Base-by-base conservation (phyloP, 2,888 invertebrate species). In the Pammene fasciana region DNA sequence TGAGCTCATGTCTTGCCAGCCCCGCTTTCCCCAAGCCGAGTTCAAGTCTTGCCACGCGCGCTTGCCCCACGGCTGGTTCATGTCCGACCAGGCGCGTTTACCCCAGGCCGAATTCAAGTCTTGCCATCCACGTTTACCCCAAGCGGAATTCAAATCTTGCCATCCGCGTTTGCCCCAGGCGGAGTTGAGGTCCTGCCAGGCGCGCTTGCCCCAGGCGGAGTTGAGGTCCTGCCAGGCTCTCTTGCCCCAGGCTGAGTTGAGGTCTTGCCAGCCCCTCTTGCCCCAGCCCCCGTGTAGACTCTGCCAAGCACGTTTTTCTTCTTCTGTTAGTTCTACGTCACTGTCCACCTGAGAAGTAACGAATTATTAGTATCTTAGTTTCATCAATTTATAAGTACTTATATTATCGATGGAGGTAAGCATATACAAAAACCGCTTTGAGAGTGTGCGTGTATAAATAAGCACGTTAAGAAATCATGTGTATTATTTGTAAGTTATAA, bases 261-360 rank as follows among this genome's bases (percentile, higher is more conserved):
- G 86, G 76, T 90, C 93, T 55, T 93, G 89, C 94, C 94, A 95
- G 56, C 88, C 92, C n/a, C 93, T 77, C 76, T 94, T 93, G 2
- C 54, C 54, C 54, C 54, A 54, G n/a, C 54, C 93, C 55, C 94
- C 94, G 75, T 94, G 91, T 72, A 94, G 86, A 76, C 90, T 93
- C 56, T 93, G 89, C 94, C 94, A 95, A 56, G 94, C 94, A 56
- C 94, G 85, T 79, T 95, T 95, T 26, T 94, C 94, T 85, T 94
- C 93, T 52, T 93, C 93, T 54, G 90, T 87, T 76, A 93, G 83
- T 75, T 93, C 89, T 84, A 89, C 71, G 76, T 90, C 91, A 75
- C 85, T 87, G 75, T 90, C 90, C 66, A 78, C 80, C 94, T 90
- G 79, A 14, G 79, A 60, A 73, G 75, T 72, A 50, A 62, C 36